Percentiles rank a stretch among this genome's conserved stretches.
Conservation (phyloP, 2,888 invertebrate species). For the Parnassius apollo region DNA sequence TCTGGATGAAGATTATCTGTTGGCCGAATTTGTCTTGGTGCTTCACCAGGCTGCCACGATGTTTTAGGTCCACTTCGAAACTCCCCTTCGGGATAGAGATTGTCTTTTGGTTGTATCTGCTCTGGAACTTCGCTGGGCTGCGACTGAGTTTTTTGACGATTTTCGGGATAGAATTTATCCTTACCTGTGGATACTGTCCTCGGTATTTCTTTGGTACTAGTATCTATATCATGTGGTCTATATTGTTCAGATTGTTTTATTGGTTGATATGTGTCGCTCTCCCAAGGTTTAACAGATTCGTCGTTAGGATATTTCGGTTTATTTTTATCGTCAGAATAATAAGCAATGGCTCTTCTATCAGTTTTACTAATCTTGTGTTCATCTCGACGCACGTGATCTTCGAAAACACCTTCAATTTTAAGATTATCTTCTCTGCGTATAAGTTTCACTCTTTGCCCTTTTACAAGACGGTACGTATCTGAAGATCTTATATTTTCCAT, state of each 20-base stretch:
- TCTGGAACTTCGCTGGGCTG: background rate
- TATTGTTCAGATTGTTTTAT: conserved; percentile 7
- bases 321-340: conserved; percentile 75
- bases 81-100: conserved; percentile 79
- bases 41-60: conserved; percentile 61
- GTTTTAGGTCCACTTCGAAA: conserved; percentile 43
- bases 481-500: conserved; percentile 78
- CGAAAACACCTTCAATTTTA: conserved; percentile 85
- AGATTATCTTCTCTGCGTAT: conserved; percentile 80
- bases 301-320: conserved; percentile 30
- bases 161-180: background rate
- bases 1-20: conserved; percentile 67
- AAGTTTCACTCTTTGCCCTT: conserved; percentile 79
- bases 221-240: conserved; percentile 1
- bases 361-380: conserved; percentile 80
- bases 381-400: conserved; percentile 77
- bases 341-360: conserved; percentile 79
- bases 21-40: conserved; percentile 40
- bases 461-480: conserved; percentile 78
- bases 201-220: conserved; percentile 16
- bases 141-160: background rate
- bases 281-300: conserved; percentile 4
- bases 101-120: conserved; percentile 68
- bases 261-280: conserved; percentile 1
- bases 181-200: background rate